These are phyloP conservation scores for Tribolium freemani DNA, from an alignment of 2,888 invertebrate genomes.

Conservation along the genomic window DNA sequence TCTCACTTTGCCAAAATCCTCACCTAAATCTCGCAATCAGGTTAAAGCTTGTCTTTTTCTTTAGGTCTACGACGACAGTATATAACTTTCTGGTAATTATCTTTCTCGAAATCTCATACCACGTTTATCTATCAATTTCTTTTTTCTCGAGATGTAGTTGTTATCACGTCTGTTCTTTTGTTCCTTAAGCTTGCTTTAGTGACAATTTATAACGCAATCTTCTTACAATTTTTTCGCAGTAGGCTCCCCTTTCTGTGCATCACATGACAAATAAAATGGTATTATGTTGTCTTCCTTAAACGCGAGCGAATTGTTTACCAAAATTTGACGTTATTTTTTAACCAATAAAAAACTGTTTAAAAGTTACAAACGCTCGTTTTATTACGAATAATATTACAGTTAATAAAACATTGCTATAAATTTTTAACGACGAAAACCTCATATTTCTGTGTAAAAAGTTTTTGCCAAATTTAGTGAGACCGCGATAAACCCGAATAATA, in stretches of 20 bases:
- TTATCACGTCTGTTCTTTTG: constrained; percentile 15
- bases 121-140: constrained; percentile 38
- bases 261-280: not conserved
- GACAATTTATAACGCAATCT: not conserved
- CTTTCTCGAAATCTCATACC: constrained; percentile 23
- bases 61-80: constrained; percentile 6
- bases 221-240: constrained; percentile 5
- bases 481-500: constrained; percentile 25
- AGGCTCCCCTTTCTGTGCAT: not conserved
- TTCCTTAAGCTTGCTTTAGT: constrained; percentile 7
- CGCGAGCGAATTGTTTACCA: not conserved
- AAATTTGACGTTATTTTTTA: not conserved
- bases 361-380: constrained; percentile 19
- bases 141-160: constrained; percentile 12
- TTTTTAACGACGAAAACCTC: constrained; percentile 31
- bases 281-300: not conserved
- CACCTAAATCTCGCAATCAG: constrained; percentile 31
- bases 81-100: constrained; percentile 35
- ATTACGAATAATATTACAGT: constrained; percentile 35
- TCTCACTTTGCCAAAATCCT: constrained; percentile 27
- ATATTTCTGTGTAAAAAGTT: constrained; percentile 26
- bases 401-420: constrained; percentile 36
- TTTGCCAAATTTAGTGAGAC: constrained; percentile 14
- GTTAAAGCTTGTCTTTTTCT: constrained; percentile 13
- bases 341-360: constrained; percentile 25